Conservation (phyloP, 1,140 invertebrate species). For the Listronotus oregonensis region DNA sequence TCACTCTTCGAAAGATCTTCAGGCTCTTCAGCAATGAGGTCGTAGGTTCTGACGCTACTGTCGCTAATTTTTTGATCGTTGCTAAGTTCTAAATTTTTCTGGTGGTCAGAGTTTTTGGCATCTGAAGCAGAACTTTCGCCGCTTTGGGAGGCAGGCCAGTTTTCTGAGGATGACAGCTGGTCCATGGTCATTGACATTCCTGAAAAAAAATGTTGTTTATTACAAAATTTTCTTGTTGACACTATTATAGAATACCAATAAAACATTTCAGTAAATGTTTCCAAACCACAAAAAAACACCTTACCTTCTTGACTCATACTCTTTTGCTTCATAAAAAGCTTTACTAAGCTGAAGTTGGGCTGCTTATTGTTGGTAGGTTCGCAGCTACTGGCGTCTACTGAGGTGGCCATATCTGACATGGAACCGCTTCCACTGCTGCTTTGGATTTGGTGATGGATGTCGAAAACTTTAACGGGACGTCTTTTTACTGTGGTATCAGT, state of each 20-base stretch:
- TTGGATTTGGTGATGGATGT: constrained; percentile 63
- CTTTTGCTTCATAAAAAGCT: constrained; percentile 88
- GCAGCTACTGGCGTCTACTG: constrained; percentile 54
- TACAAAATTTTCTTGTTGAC: too few relatives aligned
- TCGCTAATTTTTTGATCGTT: constrained; percentile 41
- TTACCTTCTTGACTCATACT: constrained; percentile 76
- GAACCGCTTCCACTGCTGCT: constrained; percentile 54
- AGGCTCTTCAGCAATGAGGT: constrained; percentile 57
- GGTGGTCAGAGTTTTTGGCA: constrained; percentile 34
- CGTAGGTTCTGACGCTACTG: constrained; percentile 50
- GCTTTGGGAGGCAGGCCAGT: constrained; percentile 58
- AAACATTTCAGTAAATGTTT: neutral
- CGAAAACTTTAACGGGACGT: constrained; percentile 68
- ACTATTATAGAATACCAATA: neutral
- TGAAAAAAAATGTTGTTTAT: constrained; percentile 4
- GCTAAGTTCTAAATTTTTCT: constrained; percentile 35
- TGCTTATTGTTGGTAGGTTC: constrained; percentile 59
- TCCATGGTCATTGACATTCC: constrained; percentile 65
- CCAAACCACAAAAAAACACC: neutral
- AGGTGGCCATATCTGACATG: constrained; percentile 65
- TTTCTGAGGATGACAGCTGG: constrained; percentile 64
- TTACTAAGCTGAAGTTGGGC: constrained; percentile 80
- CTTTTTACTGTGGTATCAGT: constrained; percentile 60
- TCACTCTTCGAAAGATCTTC: constrained; percentile 55
- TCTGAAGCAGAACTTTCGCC: constrained; percentile 55